These are phyloP conservation scores for Phasia obesa DNA, from an alignment of 2,888 invertebrate species.

Conservation along the genomic window DNA sequence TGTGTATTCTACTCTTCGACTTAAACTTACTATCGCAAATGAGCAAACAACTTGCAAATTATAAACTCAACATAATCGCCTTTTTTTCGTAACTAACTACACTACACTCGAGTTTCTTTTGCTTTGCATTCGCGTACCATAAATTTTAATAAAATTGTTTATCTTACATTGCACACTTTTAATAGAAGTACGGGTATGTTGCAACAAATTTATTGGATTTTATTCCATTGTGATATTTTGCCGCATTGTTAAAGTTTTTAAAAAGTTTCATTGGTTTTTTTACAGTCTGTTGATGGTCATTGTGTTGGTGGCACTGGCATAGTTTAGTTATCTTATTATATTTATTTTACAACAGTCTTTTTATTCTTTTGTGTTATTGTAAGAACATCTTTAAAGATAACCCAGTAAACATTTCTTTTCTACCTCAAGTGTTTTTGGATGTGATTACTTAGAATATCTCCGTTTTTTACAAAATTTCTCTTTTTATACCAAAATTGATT, in stretches of 20 bases:
- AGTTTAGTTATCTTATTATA: slow-evolving; percentile 37
- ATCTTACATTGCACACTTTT: slow-evolving; percentile 43
- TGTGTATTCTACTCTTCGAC: slow-evolving; percentile 15
- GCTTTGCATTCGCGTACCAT: slow-evolving; percentile 45
- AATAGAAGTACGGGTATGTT: too few species aligned
- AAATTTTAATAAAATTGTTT: slow-evolving; percentile 58
- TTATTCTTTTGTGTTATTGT: too few species aligned
- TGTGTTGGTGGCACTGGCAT: slow-evolving; percentile 13
- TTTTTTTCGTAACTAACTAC: neutral
- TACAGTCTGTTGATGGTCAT: neutral
- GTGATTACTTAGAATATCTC: too few species aligned
- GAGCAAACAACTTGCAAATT: slow-evolving; percentile 66
- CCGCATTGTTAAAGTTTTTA: slow-evolving; percentile 20
- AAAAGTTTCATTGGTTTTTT: neutral
- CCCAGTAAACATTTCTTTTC: too few species aligned
- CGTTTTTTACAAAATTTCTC: too few species aligned
- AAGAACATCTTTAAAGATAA: too few species aligned
- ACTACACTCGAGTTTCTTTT: neutral
- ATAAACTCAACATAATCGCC: slow-evolving; percentile 62
- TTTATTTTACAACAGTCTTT: neutral
- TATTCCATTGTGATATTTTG: neutral
- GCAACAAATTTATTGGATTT: slow-evolving; percentile 14
- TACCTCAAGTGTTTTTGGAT: too few species aligned
- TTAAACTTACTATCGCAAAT: slow-evolving; percentile 4
- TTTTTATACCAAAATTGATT: too few species aligned